Evolutionary conservation across 2,113 vertebrate species (phyloP).

Genomic region (Sander lucioperca): DNA sequence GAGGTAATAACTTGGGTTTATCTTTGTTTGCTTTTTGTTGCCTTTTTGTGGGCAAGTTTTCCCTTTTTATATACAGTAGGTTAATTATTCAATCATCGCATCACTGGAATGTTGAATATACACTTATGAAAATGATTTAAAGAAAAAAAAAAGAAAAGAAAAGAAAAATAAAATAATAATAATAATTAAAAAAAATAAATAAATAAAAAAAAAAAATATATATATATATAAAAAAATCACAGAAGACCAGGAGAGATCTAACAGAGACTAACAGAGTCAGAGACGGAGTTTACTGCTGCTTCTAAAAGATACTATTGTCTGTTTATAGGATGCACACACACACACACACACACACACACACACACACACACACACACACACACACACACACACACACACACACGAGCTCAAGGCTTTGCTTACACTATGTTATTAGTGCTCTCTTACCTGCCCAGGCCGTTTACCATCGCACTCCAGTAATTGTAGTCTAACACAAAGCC

Average conservation of each 20-base stretch:
- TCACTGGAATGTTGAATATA: not conserved
- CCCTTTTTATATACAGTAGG: not conserved
- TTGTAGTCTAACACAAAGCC: conserved; percentile 14
- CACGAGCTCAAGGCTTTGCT: not conserved
- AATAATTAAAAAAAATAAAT: too few relatives aligned
- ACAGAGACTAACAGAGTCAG: not conserved
- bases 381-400: conserved; percentile 15
- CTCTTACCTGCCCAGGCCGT: conserved; percentile 4
- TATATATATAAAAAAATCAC: too few relatives aligned
- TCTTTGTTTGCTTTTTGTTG: too few relatives aligned
- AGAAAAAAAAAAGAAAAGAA: not conserved
- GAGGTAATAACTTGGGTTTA: not conserved
- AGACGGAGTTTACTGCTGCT: conserved; percentile 26
- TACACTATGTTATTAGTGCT: conserved; percentile 39
- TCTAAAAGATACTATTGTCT: conserved; percentile 23
- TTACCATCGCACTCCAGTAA: conserved; percentile 20
- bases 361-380: conserved; percentile 14
- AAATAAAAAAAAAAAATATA: too few relatives aligned
- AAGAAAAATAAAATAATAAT: too few relatives aligned
- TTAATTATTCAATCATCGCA: not conserved
- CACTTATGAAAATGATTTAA: not conserved
- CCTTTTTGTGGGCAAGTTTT: not conserved
- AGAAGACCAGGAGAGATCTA: not conserved
- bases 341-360: not conserved
- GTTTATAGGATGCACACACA: not conserved